phyloP scores from a whole-genome alignment of 2,888 invertebrate genomes.

The Drosophila atripex region DNA sequence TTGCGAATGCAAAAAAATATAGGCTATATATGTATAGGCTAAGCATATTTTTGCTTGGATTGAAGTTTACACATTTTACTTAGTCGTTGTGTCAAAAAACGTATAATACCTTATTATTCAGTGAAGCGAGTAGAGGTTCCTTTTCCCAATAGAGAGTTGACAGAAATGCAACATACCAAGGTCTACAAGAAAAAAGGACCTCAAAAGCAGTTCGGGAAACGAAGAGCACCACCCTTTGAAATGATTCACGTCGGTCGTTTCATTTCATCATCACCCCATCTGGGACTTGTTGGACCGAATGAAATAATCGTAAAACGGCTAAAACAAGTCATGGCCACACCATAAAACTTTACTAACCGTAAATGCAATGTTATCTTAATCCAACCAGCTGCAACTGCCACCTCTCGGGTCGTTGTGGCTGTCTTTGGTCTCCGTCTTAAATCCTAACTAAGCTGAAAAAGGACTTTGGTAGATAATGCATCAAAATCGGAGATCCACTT shows the following conservation, averaged over 20 bases:
- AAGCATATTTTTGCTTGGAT: too few relatives aligned
- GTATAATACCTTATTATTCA: not conserved
- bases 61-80: not conserved
- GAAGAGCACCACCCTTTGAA: constrained; percentile 1
- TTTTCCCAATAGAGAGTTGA: not conserved
- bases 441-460: constrained; percentile 17
- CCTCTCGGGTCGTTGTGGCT: not conserved
- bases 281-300: constrained; percentile 25
- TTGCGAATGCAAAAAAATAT: not conserved
- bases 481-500: constrained; percentile 45
- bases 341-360: constrained; percentile 51
- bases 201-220: not conserved
- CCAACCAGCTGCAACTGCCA: constrained; percentile 35
- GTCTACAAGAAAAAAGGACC: not conserved
- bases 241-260: constrained; percentile 25
- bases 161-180: not conserved
- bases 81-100: not conserved
- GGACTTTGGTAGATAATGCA: constrained; percentile 48
- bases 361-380: constrained; percentile 49
- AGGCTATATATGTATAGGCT: not conserved
- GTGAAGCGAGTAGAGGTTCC: not conserved
- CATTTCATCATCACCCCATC: constrained; percentile 43
- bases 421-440: constrained; percentile 7
- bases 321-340: constrained; percentile 44
- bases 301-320: constrained; percentile 41